Evolutionary conservation across 2,113 vertebrate species (phyloP), one percentile per base, ranked within the genome.

Genomic region (Cyprinodon tularosa): DNA sequence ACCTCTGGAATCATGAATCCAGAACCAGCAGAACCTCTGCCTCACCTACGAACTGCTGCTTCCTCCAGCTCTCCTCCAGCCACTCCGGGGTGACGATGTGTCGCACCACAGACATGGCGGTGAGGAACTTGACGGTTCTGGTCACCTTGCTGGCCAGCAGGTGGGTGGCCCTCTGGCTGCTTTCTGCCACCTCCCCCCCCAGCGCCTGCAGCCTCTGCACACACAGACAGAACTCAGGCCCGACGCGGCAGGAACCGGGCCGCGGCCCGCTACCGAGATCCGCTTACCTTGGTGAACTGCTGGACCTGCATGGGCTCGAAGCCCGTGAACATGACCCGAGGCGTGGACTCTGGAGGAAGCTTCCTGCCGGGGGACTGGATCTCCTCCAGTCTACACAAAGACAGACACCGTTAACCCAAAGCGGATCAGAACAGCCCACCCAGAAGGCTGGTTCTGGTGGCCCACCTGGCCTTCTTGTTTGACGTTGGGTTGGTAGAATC

Each of bases 61-160:
- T 92, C 85, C 95, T 98, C 93, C 96, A 98, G 88, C 98, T 96
- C 64, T 99, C 97, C 74, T 99, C 98, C 74, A 99, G 91, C 98
- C 98, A 99, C 47, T 98, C 97, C 0, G 97, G 96, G 4, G 95
- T 97, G 69, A 99, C 94, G 0, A 99, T 96, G 92, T 99, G 96
- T 90, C 96, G 96, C 53, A 96, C 97, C 47, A 97, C 91, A 1
- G 98, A 98, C 87, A 99, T 94, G n/a, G 97, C 96, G 0, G 96
- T 97, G 75, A 99, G 95, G 91, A 99, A 99, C 85, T 99, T 99
- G 66, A 99, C 96, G 0, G 98, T 99, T 60, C 98, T 95, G 0
- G 96, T 98, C 90, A 99, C 98, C 89, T 97, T 98, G 88, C 88
- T 95, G 79, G 98, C 97, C 42, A 99, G 80, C 2, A 99, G 93